Conservation (phyloP, 2,113 vertebrate genomes). For the Gobiocypris rarus region DNA sequence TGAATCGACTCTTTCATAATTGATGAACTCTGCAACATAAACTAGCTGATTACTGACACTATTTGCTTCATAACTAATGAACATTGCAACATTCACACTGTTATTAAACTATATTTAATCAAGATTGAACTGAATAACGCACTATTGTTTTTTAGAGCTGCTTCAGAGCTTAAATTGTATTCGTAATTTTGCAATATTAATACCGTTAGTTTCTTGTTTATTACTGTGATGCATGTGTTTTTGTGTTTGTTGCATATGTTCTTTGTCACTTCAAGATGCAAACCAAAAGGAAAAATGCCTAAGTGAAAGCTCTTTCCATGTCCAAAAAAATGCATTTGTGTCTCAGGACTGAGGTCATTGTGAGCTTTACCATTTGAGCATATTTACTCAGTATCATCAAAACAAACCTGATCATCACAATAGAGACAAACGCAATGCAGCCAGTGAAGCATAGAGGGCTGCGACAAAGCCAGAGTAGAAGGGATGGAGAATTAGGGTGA, state of each 20-base stretch:
- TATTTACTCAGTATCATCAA: slow-evolving; percentile 42
- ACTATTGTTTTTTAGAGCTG: no score
- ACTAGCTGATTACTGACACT: neutral
- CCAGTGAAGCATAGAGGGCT: slow-evolving; percentile 63
- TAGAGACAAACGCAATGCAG: slow-evolving; percentile 61
- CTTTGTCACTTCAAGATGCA: neutral
- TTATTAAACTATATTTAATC: neutral
- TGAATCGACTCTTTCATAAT: neutral
- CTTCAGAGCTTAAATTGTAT: no score
- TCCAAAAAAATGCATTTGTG: slow-evolving; percentile 21
- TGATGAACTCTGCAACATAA: neutral
- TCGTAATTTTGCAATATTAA: neutral
- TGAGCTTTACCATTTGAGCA: slow-evolving; percentile 42
- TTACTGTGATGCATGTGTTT: neutral
- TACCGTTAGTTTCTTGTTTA: neutral
- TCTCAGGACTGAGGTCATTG: slow-evolving; percentile 53
- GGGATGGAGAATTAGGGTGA: slow-evolving; percentile 55
- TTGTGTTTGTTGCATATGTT: neutral
- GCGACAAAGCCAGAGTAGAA: slow-evolving; percentile 60
- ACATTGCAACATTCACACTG: neutral
- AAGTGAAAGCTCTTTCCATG: neutral
- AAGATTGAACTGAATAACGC: no score
- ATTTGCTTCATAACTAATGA: neutral
- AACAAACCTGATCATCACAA: slow-evolving; percentile 54
- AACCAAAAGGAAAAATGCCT: neutral